A percentile compares a stretch with the other conserved stretches of the same genome.
These are phyloP conservation scores for Hypomesus transpacificus DNA, from an alignment of 2,113 vertebrate species.

Conservation along the genomic window DNA sequence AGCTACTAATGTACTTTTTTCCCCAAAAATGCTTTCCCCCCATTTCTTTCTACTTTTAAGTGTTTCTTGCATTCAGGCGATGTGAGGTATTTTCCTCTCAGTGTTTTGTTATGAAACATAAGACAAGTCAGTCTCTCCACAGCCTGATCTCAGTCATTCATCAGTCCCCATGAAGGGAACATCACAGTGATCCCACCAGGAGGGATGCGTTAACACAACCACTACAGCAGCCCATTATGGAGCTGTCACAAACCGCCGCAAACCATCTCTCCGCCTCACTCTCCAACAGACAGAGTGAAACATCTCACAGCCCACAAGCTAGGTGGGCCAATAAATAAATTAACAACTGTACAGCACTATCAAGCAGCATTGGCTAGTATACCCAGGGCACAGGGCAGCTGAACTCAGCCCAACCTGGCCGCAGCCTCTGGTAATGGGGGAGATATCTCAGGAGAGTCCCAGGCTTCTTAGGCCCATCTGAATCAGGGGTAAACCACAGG, in stretches of 20 bases:
- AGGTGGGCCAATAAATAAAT: slow-evolving; percentile 31
- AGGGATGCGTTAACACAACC: slow-evolving; percentile 51
- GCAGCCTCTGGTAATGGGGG: slow-evolving; percentile 42
- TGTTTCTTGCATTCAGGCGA: not conserved
- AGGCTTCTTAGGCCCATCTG: slow-evolving; percentile 28
- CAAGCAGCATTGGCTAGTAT: slow-evolving; percentile 31
- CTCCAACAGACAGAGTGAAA: slow-evolving; percentile 14
- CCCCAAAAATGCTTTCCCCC: slow-evolving; percentile 5
- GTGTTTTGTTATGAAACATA: slow-evolving; percentile 13
- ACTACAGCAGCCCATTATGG: slow-evolving; percentile 49
- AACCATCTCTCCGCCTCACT: slow-evolving; percentile 15
- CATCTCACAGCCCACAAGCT: slow-evolving; percentile 8
- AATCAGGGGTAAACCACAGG: slow-evolving; percentile 6
- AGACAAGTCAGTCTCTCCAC: slow-evolving; percentile 32
- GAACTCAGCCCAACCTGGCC: slow-evolving; percentile 42
- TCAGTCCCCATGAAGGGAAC: slow-evolving; percentile 50
- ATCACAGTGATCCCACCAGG: slow-evolving; percentile 53
- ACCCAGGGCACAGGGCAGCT: slow-evolving; percentile 20
- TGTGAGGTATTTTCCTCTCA: slow-evolving; percentile 6
- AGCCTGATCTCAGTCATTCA: slow-evolving; percentile 46
- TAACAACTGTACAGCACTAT: slow-evolving; percentile 25
- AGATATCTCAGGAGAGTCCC: slow-evolving; percentile 40
- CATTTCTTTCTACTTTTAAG: not conserved
- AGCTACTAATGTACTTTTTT: not conserved
- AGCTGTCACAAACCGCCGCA: slow-evolving; percentile 38